Conservation (phyloP, 2,888 invertebrate genomes). For the Acrocera orbiculus region DNA sequence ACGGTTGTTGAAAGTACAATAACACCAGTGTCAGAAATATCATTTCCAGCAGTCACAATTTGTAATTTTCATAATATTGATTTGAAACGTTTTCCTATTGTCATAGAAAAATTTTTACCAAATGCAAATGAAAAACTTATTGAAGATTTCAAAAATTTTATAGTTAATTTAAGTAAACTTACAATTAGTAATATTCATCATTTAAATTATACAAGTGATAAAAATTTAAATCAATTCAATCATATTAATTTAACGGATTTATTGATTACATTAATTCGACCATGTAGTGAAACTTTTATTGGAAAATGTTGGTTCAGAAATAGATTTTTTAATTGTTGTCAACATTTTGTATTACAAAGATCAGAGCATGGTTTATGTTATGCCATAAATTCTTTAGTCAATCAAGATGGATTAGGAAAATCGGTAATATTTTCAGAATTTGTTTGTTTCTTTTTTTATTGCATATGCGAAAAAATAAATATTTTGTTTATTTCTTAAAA, state of each 20-base stretch:
- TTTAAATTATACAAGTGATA: too few relatives aligned
- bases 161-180: too few relatives aligned
- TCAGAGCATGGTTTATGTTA: constrained; percentile 33
- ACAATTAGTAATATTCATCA: too few relatives aligned
- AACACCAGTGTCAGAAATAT: constrained; percentile 23
- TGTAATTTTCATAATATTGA: constrained; percentile 26
- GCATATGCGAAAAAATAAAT: too few relatives aligned
- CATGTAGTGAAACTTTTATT: too few relatives aligned
- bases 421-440: too few relatives aligned
- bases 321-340: constrained; percentile 27
- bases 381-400: constrained; percentile 32
- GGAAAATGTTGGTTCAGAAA: constrained; percentile 31
- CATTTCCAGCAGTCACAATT: constrained; percentile 25
- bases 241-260: too few relatives aligned
- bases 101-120: constrained; percentile 16
- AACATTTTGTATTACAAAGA: constrained; percentile 28
- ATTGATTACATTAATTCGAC: too few relatives aligned
- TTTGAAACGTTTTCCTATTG: constrained; percentile 20
- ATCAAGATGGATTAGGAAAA: constrained; percentile 13
- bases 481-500: neutral
- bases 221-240: too few relatives aligned
- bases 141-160: too few relatives aligned
- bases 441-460: too few relatives aligned
- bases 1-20: constrained; percentile 27
- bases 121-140: constrained; percentile 26